phyloP scores from a whole-genome alignment of 2,113 vertebrate genomes.

The Hydropotes inermis region DNA sequence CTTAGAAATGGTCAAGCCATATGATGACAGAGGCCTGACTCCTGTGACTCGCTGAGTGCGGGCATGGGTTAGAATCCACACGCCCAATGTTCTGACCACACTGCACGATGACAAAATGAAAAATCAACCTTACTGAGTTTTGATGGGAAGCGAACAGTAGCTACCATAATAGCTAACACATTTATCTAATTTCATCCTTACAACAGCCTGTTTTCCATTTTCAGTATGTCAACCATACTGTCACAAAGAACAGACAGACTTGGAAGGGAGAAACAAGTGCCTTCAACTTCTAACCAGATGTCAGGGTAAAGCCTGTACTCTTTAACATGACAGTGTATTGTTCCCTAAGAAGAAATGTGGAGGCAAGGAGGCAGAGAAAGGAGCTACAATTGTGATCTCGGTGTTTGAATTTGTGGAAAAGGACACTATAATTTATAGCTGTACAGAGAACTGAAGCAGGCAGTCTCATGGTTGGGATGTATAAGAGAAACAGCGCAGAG shows the following conservation, averaged over 20 bases:
- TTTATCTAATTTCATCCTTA: not conserved
- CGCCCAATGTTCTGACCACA: rapidly evolving
- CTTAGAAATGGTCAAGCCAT: not conserved
- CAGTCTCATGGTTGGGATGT: not conserved
- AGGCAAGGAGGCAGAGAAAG: not conserved
- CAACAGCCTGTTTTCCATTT: not conserved
- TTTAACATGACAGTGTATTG: not conserved
- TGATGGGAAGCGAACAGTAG: not conserved
- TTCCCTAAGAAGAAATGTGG: not conserved
- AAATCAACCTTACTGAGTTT: not conserved
- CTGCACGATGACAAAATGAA: not conserved
- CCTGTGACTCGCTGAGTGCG: not conserved
- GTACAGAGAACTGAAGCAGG: not conserved
- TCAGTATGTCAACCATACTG: not conserved
- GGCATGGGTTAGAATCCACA: not conserved
- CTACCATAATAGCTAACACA: not conserved
- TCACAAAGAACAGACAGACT: not conserved
- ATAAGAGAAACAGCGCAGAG: not conserved
- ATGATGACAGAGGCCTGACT: not conserved
- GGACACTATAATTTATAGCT: not conserved
- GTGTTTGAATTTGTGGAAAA: not conserved
- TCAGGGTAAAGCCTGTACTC: not conserved
- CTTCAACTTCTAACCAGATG: not conserved
- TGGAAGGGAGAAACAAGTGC: not conserved
- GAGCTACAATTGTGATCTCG: not conserved